Conservation (phyloP, 2,113 vertebrate species). For the Onychostoma macrolepis region DNA sequence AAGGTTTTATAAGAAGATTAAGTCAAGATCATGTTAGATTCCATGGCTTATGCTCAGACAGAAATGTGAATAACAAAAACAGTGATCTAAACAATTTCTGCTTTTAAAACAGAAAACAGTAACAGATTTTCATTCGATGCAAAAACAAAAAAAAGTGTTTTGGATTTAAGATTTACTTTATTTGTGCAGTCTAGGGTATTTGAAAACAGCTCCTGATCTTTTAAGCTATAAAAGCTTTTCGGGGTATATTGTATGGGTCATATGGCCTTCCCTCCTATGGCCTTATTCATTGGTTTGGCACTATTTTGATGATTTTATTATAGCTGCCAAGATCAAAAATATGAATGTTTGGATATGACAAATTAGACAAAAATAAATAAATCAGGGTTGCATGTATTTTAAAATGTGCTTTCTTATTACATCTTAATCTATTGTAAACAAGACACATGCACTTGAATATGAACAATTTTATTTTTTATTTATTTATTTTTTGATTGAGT, state of each 20-base stretch:
- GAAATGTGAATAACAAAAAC: conserved; percentile 5
- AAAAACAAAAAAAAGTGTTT: too few species aligned
- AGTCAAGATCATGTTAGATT: conserved; percentile 23
- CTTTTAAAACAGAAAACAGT: background rate
- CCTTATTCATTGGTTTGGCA: background rate
- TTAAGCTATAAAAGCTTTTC: background rate
- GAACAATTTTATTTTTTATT: background rate
- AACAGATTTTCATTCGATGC: background rate
- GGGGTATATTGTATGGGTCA: background rate
- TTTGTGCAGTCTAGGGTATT: background rate
- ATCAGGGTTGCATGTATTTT: background rate
- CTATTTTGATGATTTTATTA: background rate
- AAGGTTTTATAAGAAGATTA: conserved; percentile 59
- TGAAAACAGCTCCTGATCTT: background rate
- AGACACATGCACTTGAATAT: background rate
- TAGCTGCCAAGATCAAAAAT: background rate
- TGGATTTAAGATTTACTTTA: background rate
- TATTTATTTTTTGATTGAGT: background rate
- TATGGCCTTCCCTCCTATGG: background rate
- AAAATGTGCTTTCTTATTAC: background rate
- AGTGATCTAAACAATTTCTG: background rate
- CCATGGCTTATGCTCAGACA: conserved; percentile 11
- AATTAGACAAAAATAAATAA: background rate
- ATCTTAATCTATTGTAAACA: background rate
- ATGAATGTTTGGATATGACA: background rate